Base-by-base conservation (phyloP, 2,113 vertebrate species). In the Xenus cinereus region DNA sequence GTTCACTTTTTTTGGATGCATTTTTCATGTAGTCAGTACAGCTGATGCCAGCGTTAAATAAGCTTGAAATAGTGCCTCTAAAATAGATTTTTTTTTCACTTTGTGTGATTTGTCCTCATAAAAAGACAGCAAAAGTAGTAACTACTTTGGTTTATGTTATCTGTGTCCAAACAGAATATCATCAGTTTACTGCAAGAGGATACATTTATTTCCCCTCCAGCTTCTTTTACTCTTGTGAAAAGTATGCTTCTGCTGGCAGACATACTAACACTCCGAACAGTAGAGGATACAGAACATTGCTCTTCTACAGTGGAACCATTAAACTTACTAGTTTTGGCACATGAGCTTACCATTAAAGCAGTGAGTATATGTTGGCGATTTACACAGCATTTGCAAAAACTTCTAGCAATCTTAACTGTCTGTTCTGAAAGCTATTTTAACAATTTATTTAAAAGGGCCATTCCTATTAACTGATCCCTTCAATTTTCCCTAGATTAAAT, bases 241-340 rank as follows among this genome's bases (percentile, higher is more conserved):
- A 98, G 97, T 87, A 93, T 98, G 43, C 93, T 98, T 89, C 91
- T 98, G 48, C 86, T 98, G 91, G 96, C 97, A 94, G 98, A 98
- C 62, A 91, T 98, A 93, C 95, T 98, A 51, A 93, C 86, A 37
- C 87, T 87, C 81, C 79, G 94, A 94, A 73, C 72, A 57, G 89
- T 6, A 51, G 95, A 96, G 84, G 93, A 97, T 78, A 88, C 86
- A 78, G 90, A 97, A 74, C 76, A 89, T 73, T 48, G 67, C 32
- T 95, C 91, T 90, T 95, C 96, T 81, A 72, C 96, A 88, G 39
- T 9, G 67, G 95, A 98, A 76, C 95, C 96, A 56, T 83, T 98
- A 15, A 60, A 90, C 35, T 87, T 98, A 84, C 92, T 98, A 85
- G 90, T 80, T 91, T 90, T 80, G 67, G 97, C 98, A 78, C 98